Evolutionary conservation across 2,797 vertebrate genomes (phyloP), one percentile per base, ranked within the genome.

Genomic region (Nasua narica): DNA sequence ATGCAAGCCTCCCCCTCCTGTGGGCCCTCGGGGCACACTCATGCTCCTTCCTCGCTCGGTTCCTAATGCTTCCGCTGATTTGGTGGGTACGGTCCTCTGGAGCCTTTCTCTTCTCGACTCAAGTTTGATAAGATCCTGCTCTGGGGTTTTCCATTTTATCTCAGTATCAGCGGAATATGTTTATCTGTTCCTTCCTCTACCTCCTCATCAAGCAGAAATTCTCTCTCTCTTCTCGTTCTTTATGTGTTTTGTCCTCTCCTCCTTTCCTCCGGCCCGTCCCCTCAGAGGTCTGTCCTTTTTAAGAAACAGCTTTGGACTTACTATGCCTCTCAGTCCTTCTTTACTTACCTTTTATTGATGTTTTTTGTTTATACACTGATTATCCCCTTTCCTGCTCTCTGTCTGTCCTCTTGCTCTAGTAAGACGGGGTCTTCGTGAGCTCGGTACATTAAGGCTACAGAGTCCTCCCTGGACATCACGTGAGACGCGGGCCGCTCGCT

Each of bases 401-500:
- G 27, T 79, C 23, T 79, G 23, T 54, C n/a, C n/a, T n/a, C n/a
- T n/a, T n/a, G n/a, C n/a, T n/a, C n/a, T n/a, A n/a, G n/a, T n/a
- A n/a, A n/a, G n/a, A n/a, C n/a, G n/a, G n/a, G n/a, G n/a, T n/a
- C n/a, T n/a, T n/a, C 1, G 11, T 32, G 43, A 43, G n/a, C 37
- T 79, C 3, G n/a, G n/a, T n/a, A n/a, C n/a, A n/a, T n/a, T 25
- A 18, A 5, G 48, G 35, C 9, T 19, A 6, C 15, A 1, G 14
- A 35, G 11, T 69, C 67, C 35, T 54, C 35, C 16, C 23, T 9
- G 43, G 35, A 12, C 1, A 2, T 69, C 76, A 25, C 2, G 4
- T 0, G 13, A 13, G 25, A 46, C 4, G 0, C 69, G 12, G 35
- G 27, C 2, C 21, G n/a, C 10, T 35, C 19, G 16, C 12, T 62